Conservation (phyloP, 2,888 invertebrate species). For the Disparrhopalites patrizii region DNA sequence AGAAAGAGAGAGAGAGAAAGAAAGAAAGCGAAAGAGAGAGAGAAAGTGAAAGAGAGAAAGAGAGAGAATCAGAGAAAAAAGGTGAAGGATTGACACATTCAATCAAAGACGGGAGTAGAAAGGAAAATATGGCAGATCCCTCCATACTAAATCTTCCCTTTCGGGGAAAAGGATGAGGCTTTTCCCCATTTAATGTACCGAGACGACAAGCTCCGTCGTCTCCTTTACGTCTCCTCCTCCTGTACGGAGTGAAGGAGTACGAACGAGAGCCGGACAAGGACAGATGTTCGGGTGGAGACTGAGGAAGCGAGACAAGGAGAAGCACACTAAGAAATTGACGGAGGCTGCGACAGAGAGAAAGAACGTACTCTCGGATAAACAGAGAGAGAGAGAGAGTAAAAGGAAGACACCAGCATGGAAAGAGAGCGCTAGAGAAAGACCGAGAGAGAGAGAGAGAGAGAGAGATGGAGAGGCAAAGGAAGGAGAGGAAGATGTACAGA, state of each 20-base stretch:
- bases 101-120: conserved; percentile 14
- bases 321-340: neutral
- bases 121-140: conserved; percentile 11
- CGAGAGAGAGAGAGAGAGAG: neutral
- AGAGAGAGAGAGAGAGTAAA: neutral
- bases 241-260: too few relatives aligned
- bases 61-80: neutral
- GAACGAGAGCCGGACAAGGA: too few relatives aligned
- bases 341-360: neutral
- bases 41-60: neutral
- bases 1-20: neutral
- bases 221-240: too few relatives aligned
- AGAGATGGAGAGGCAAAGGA: neutral
- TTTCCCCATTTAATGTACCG: too few relatives aligned
- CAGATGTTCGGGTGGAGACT: too few relatives aligned
- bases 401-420: too few relatives aligned
- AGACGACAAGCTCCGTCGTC: too few relatives aligned
- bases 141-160: conserved; percentile 9
- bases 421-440: too few relatives aligned
- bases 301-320: too few relatives aligned
- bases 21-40: neutral
- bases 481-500: too few relatives aligned
- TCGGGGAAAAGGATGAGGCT: too few relatives aligned
- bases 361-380: neutral
- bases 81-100: conserved; percentile 15